Evolutionary conservation across 2,797 vertebrate species (phyloP).

Genomic region (Sebastes paucispinis): DNA sequence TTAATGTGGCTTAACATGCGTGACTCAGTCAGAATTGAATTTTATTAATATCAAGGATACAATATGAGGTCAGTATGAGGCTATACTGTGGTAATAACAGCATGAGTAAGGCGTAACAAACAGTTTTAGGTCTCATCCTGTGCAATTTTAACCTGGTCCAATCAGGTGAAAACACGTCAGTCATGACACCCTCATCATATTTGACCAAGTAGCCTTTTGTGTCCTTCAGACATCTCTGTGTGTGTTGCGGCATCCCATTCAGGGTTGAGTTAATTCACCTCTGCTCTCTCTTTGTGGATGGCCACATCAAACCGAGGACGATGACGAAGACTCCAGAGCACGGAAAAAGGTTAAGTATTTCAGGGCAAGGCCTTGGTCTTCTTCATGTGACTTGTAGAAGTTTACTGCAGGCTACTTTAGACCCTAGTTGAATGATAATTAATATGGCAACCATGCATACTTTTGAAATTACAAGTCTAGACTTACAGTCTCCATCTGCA

Average conservation of each 20-base stretch:
- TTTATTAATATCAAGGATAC: background rate
- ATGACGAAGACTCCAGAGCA: background rate
- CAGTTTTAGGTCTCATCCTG: background rate
- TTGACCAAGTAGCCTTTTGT: background rate
- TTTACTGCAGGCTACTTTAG: background rate
- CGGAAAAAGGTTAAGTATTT: background rate
- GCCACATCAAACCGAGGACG: background rate
- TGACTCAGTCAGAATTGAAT: background rate
- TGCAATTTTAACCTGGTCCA: background rate
- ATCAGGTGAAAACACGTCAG: background rate
- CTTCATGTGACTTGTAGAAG: background rate
- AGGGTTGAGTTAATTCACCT: background rate
- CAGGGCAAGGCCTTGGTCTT: background rate
- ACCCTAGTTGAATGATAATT: background rate
- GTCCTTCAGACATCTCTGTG: background rate
- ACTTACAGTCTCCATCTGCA: background rate
- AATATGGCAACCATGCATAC: background rate
- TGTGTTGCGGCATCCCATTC: background rate
- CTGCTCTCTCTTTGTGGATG: background rate
- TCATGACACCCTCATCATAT: background rate
- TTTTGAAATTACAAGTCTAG: background rate
- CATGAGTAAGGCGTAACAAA: background rate
- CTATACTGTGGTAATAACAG: background rate
- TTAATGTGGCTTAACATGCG: constrained; percentile 6
- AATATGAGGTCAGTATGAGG: background rate